These are phyloP conservation scores for Drosophila kuntzei DNA, from an alignment of 2,888 invertebrate species.

Conservation along the genomic window DNA sequence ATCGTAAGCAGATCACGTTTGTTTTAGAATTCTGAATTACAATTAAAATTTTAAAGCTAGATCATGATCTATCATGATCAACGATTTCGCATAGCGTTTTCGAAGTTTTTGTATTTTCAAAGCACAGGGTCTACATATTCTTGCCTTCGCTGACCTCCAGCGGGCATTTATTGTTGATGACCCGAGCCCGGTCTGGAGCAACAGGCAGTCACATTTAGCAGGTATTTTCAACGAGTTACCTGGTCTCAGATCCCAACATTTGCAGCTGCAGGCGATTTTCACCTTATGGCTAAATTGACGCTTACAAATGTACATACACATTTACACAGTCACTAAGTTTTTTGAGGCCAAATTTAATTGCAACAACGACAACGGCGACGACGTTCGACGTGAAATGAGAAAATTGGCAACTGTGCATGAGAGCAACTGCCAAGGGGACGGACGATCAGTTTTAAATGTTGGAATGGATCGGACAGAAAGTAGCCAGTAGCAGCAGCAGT, in stretches of 20 bases:
- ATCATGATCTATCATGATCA: too few species aligned
- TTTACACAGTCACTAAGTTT: constrained; percentile 40
- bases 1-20: too few species aligned
- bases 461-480: constrained; percentile 54
- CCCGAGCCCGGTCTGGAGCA: constrained; percentile 28
- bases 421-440: constrained; percentile 42
- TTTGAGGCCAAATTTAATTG: constrained; percentile 79
- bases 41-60: too few species aligned
- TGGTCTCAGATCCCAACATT: constrained; percentile 32
- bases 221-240: constrained; percentile 17
- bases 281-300: constrained; percentile 58
- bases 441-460: constrained; percentile 21
- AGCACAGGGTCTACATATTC: constrained; percentile 17
- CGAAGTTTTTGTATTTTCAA: not conserved
- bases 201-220: constrained; percentile 21
- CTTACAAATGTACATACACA: constrained; percentile 24
- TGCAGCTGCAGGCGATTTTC: constrained; percentile 54
- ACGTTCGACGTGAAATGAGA: constrained; percentile 60
- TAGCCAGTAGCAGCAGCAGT: constrained; percentile 39
- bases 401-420: constrained; percentile 64
- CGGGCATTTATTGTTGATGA: constrained; percentile 41
- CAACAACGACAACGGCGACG: constrained; percentile 55
- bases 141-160: constrained; percentile 48
- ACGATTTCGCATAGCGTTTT: too few species aligned
- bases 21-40: too few species aligned